Conservation (phyloP, 2,888 invertebrate genomes). For the Rhodophaea formosa region DNA sequence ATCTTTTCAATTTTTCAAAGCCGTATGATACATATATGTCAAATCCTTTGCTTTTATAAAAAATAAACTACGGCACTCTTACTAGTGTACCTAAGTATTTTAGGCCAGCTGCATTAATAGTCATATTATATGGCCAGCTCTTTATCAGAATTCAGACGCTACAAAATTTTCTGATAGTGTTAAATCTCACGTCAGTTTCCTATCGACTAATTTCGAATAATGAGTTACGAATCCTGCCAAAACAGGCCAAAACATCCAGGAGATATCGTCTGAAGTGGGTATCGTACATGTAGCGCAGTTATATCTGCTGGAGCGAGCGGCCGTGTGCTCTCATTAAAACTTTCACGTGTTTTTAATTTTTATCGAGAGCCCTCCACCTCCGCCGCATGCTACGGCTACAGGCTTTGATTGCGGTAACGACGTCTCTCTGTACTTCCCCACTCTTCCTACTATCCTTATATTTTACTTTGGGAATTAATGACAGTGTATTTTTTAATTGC, state of each 20-base stretch:
- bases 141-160: too few species aligned
- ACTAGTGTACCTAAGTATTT: too few species aligned
- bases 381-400: constrained; percentile 59
- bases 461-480: constrained; percentile 69
- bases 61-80: too few species aligned
- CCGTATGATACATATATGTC: too few species aligned
- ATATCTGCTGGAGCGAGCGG: constrained; percentile 21
- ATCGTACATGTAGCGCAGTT: constrained; percentile 4
- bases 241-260: background rate
- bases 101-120: too few species aligned
- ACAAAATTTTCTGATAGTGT: too few species aligned
- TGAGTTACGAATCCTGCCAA: background rate
- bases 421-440: constrained; percentile 60
- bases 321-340: constrained; percentile 79
- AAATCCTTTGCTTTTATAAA: too few species aligned
- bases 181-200: too few species aligned
- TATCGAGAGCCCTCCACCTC: constrained; percentile 79
- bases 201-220: too few species aligned
- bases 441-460: constrained; percentile 67
- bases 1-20: too few species aligned
- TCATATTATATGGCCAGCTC: too few species aligned
- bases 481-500: constrained; percentile 55
- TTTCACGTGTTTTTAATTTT: constrained; percentile 82
- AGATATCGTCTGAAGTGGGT: constrained; percentile 17
- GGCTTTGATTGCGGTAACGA: constrained; percentile 81